Conservation (phyloP, 2,113 vertebrate species). For the human region GRCh38 chr2:229246001-229246500, state of each 20-base stretch:
- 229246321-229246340: neutral
- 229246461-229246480: neutral
- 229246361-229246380: neutral
- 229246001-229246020: neutral
- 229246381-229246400: neutral
- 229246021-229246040: neutral
- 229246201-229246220: neutral
- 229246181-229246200: neutral
- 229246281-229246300: neutral
- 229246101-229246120: neutral
- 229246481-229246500: conserved; percentile 30
- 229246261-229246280: neutral
- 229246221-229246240: neutral
- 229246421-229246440: neutral
- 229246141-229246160: neutral
- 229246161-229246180: conserved; percentile 18
- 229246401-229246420: neutral
- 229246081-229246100: neutral
- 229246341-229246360: conserved; percentile 22
- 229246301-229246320: neutral
- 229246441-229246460: neutral
- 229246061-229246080: conserved; percentile 21
- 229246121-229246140: neutral
- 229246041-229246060: neutral
- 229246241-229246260: neutral